Evolutionary conservation across 2,797 vertebrate genomes (phyloP).

Genomic region (Tarsius wallacei): DNA sequence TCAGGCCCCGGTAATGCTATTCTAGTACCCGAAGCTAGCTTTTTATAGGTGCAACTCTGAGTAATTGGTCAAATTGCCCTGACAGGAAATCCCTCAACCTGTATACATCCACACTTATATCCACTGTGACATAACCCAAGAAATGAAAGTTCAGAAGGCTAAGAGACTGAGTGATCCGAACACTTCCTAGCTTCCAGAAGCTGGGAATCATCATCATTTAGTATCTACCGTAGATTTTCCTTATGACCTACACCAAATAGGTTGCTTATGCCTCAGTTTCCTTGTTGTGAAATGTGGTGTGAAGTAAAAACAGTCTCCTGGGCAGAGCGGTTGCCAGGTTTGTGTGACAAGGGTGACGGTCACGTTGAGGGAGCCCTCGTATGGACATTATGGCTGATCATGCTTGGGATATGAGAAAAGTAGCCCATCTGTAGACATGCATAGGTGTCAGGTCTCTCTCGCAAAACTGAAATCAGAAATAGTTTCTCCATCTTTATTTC

Average conservation of each 20-base stretch:
- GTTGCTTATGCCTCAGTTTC: conserved; percentile 63
- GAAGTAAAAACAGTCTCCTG: conserved; percentile 22
- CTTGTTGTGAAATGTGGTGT: conserved; percentile 68
- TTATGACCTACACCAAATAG: neutral
- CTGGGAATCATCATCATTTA: conserved; percentile 33
- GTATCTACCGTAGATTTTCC: neutral
- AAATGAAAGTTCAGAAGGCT: conserved; percentile 17
- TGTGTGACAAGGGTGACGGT: neutral
- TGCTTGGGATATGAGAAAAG: neutral
- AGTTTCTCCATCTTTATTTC: conserved; percentile 41
- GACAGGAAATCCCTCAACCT: conserved; percentile 45
- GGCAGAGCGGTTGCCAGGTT: neutral
- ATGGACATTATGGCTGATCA: neutral
- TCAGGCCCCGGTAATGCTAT: neutral
- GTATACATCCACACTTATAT: conserved; percentile 28
- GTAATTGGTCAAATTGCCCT: conserved; percentile 38
- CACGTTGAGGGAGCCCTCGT: neutral
- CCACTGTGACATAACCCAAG: conserved; percentile 3
- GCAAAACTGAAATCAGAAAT: conserved; percentile 14
- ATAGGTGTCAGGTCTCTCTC: neutral
- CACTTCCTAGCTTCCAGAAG: neutral
- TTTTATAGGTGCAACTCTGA: conserved; percentile 8
- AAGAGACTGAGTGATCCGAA: neutral
- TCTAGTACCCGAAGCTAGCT: neutral
- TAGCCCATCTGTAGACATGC: neutral